Conservation (phyloP, 1,140 invertebrate genomes). For the Helicoverpa armigera region DNA sequence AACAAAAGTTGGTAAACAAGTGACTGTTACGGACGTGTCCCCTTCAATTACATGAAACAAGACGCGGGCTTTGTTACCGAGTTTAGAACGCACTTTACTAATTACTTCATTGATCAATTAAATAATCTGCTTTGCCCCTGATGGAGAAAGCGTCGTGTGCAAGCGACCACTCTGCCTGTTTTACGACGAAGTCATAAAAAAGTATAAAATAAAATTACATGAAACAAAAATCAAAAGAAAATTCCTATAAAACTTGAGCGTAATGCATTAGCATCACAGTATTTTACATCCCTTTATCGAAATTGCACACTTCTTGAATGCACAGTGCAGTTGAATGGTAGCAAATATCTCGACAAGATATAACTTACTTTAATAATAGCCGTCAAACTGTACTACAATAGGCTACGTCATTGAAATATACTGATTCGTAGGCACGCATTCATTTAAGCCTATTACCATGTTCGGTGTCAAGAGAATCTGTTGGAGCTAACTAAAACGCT, state of each 20-base stretch:
- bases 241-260: too few species aligned
- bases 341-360: neutral
- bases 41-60: slow-evolving; percentile 58
- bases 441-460: neutral
- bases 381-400: neutral
- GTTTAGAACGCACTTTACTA: slow-evolving; percentile 31
- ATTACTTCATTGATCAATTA: slow-evolving; percentile 40
- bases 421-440: neutral
- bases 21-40: slow-evolving; percentile 55
- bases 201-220: too few species aligned
- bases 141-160: too few species aligned
- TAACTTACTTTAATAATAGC: neutral
- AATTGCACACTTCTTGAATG: too few species aligned
- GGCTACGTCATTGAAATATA: neutral
- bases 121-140: neutral
- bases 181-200: too few species aligned
- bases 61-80: slow-evolving; percentile 50
- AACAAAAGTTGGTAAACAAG: slow-evolving; percentile 54
- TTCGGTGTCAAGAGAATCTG: neutral
- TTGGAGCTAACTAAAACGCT: slow-evolving; percentile 1
- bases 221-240: too few species aligned
- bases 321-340: too few species aligned
- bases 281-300: too few species aligned
- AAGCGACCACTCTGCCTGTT: too few species aligned
- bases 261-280: too few species aligned